Evolutionary conservation across 2,888 invertebrate species (phyloP).

Genomic region (Myathropa florea): DNA sequence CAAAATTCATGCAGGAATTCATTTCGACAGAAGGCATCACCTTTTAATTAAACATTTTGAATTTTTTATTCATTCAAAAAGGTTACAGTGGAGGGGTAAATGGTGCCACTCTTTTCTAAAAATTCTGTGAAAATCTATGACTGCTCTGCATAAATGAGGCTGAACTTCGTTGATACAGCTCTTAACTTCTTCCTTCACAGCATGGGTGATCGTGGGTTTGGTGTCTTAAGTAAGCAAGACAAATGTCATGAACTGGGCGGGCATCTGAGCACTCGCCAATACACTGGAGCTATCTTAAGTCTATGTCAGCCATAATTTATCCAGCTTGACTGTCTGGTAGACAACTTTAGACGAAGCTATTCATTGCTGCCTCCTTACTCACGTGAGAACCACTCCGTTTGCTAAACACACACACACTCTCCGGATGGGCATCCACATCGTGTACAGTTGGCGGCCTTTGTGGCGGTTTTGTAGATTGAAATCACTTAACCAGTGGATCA

Average conservation of each 20-base stretch:
- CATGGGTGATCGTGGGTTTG: neutral
- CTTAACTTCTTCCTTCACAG: neutral
- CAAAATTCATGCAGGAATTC: too few species aligned
- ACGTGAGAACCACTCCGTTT: neutral
- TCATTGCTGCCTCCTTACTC: neutral
- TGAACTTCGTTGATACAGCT: neutral
- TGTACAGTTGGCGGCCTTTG: neutral
- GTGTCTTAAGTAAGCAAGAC: too few species aligned
- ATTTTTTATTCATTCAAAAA: too few species aligned
- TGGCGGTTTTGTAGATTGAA: neutral
- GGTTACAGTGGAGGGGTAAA: neutral
- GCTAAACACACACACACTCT: neutral
- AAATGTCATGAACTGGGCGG: too few species aligned
- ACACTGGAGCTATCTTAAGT: too few species aligned
- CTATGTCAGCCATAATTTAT: neutral
- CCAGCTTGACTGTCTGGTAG: neutral
- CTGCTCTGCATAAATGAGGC: neutral
- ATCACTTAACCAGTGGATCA: too few species aligned
- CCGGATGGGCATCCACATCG: neutral
- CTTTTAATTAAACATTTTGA: too few species aligned
- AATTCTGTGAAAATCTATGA: neutral
- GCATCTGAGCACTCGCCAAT: too few species aligned
- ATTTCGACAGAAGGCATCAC: too few species aligned
- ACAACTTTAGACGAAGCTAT: neutral
- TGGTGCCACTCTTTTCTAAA: neutral